Percentiles rank a stretch among this genome's conserved stretches.
Conservation (phyloP, 37 sponge, comb jelly and placozoan genomes). For the Spongilla lacustris region DNA sequence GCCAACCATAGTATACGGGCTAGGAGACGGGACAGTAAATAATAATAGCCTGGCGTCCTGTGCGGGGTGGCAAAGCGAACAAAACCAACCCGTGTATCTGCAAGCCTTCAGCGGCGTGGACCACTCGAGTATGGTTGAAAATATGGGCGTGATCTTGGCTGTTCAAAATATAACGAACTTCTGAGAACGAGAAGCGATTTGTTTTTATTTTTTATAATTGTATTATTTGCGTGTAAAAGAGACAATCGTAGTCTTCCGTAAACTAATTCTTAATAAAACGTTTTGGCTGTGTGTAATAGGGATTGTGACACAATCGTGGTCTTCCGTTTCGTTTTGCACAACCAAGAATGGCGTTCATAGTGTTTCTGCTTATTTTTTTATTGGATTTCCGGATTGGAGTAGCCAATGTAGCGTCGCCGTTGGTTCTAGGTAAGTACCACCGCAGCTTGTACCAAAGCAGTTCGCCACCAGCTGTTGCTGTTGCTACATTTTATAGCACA, state of each 20-base stretch:
- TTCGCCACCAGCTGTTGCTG: neutral
- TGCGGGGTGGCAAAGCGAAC: constrained; percentile 69
- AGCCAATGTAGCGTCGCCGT: neutral
- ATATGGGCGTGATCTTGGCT: constrained; percentile 35
- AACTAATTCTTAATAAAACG: neutral
- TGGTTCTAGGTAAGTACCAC: neutral
- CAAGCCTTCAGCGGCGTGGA: constrained; percentile 37
- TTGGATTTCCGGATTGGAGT: neutral
- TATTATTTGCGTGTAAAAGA: no score
- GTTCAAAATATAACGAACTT: neutral
- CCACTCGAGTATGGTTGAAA: constrained; percentile 55
- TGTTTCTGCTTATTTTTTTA: neutral
- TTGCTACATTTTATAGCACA: no score
- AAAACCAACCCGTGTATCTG: constrained; percentile 35
- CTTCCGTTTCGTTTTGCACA: neutral
- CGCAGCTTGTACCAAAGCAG: neutral
- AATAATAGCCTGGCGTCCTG: constrained; percentile 75
- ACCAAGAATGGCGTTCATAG: neutral
- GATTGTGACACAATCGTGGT: no score
- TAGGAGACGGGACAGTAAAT: constrained; percentile 95
- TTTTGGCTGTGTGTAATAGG: no score
- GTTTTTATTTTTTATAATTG: no score
- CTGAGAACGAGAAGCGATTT: neutral
- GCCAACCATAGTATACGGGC: constrained; percentile 52
- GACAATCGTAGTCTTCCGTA: no score